phyloP scores from a whole-genome alignment of 1,140 invertebrate genomes.

The Macrocentrus cingulum region DNA sequence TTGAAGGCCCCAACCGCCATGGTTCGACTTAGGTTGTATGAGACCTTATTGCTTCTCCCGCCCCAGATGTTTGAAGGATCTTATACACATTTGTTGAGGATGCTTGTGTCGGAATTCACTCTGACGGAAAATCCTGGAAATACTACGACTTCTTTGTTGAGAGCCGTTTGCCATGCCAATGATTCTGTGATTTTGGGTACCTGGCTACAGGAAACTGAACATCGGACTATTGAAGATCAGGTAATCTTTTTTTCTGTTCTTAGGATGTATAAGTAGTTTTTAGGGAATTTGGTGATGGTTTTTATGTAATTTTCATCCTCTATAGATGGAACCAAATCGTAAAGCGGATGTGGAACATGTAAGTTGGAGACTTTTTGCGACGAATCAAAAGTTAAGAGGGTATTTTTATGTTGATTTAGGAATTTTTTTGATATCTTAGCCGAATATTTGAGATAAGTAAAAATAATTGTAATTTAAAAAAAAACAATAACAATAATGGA shows the following conservation, averaged over 20 bases:
- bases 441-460: too few species aligned
- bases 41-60: constrained; percentile 82
- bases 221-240: constrained; percentile 96
- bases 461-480: too few species aligned
- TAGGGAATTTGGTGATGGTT: too few species aligned
- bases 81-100: constrained; percentile 82
- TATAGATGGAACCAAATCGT: constrained; percentile 76
- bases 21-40: constrained; percentile 88
- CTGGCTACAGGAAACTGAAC: constrained; percentile 93
- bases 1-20: constrained; percentile 92
- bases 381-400: too few species aligned
- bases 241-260: constrained; percentile 60
- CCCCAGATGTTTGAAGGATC: constrained; percentile 82
- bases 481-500: too few species aligned
- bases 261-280: too few species aligned
- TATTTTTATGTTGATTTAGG: too few species aligned
- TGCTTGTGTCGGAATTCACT: constrained; percentile 97
- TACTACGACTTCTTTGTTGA: constrained; percentile 87
- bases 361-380: constrained; percentile 58
- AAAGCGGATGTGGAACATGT: constrained; percentile 73
- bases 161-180: constrained; percentile 86
- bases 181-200: constrained; percentile 86
- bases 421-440: too few species aligned
- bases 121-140: constrained; percentile 93
- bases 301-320: constrained; percentile 40